Evolutionary conservation across 2,888 invertebrate species (phyloP), one percentile per base, ranked within the genome.

Genomic region (Drosophila sordidula): DNA sequence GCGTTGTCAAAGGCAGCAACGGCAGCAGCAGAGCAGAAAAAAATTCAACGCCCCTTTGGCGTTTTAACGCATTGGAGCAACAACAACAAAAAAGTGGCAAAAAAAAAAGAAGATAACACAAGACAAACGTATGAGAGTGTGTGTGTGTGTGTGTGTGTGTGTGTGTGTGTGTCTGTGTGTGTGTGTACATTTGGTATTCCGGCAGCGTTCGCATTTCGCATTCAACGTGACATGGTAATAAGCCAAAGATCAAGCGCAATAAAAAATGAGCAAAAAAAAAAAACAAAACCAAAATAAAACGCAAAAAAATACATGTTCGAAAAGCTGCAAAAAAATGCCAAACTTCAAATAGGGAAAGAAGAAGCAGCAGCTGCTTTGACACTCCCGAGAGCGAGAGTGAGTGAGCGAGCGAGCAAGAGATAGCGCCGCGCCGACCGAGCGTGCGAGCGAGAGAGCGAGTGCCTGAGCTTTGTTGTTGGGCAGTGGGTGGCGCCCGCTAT

Each of bases 161-260:
- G 14, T 54, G 39, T 22, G 29, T 50, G 32, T 55, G 49, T 55
- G 44, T 59, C 36, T 62, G 32, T 59, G 38, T 46, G 39, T 47
- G 51, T 42, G 65, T 64, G 67, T 36, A 54, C 56, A 70, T 75
- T 84, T 76, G 59, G 72, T 74, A 76, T 74, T 75, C 81, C 62
- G 54, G 68, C 72, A 78, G 84, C 85, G 81, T 89, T 67, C 77
- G 74, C 74, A 74, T 72, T 85, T 83, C 87, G 71, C 67, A 75
- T 80, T 82, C 80, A 84, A 81, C 83, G 85, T 87, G 87, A 89
- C 89, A 89, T 85, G 88, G 85, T 89, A 90, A 90, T 90, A 90
- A 89, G 90, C 84, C 84, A 90, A 89, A 90, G 90, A 90, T 90
- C 85, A 89, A 89, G 87, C 80, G 78, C 75, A 82, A 88, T 80